Evolutionary conservation across 2,113 vertebrate species (phyloP), one percentile per base, ranked within the genome.

Genomic region (Megaleporinus macrocephalus): DNA sequence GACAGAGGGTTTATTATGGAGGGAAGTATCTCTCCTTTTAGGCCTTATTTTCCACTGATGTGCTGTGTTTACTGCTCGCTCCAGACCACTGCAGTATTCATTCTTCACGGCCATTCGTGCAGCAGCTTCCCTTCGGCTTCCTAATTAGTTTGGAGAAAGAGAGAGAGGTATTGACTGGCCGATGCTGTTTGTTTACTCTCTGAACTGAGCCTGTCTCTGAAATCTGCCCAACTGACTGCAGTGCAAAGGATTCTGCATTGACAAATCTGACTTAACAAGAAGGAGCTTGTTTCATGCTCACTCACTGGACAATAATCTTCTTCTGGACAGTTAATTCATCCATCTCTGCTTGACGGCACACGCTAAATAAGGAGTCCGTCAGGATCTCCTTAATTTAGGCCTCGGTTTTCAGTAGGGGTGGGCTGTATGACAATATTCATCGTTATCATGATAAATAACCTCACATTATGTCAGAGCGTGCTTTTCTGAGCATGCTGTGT

Each of bases 131-230:
- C 41, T 26, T 85, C 53, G 72, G 16, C 36, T 65, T 84, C 85
- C 89, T 91, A 90, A 92, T 90, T 90, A 89, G 84, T 78, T 78
- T 66, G 72, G 79, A 86, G 82, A 80, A 79, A 57, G 70, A 61
- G 79, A 22, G n/a, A 77, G 33, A 24, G 18, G 29, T 29, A 55
- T 41, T 14, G 26, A 75, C 82, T 47, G 55, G 16, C 36, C 29
- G 65, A 22, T 71, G 73, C 73, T 85, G 63, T 87, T 86, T 84
- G 80, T 89, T 90, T 86, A 82, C 71, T 86, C 62, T 83, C 5
- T 90, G 41, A 72, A 47, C 76, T 30, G 16, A 41, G 16, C 24
- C 53, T 49, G 22, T 74, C 73, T 85, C 80, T 85, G 78, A 86
- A 88, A 79, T 87, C 79, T 78, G 80, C 79, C 84, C 30, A 72